A percentile compares a stretch with the other conserved stretches of the same genome.
Conservation (phyloP, 1,140 invertebrate species). For the Lordiphosa mommai region DNA sequence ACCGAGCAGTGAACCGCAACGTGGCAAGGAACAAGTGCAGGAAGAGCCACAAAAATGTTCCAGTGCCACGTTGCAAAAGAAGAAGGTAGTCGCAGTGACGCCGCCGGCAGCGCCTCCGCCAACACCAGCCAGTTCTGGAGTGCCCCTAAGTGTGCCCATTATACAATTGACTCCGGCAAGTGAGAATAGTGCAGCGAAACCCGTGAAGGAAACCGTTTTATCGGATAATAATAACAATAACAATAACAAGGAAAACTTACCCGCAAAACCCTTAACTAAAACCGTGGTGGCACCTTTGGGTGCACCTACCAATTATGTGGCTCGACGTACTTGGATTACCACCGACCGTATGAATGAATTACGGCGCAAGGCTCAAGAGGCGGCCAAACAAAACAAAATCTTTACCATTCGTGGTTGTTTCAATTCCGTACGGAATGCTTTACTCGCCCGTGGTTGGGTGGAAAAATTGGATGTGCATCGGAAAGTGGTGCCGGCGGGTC, state of each 20-base stretch:
- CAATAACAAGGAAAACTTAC: constrained; percentile 41
- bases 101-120: constrained; percentile 34
- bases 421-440: constrained; percentile 79
- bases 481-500: constrained; percentile 61
- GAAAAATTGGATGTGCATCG: constrained; percentile 84
- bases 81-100: background rate
- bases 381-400: constrained; percentile 80
- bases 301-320: constrained; percentile 61
- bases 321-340: constrained; percentile 79
- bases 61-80: constrained; percentile 47
- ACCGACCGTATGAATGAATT: constrained; percentile 80
- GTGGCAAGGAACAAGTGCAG: constrained; percentile 18
- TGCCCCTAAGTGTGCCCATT: constrained; percentile 34
- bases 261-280: background rate
- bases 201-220: background rate
- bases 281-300: constrained; percentile 36
- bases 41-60: constrained; percentile 33
- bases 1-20: constrained; percentile 56
- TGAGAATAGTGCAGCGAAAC: constrained; percentile 12
- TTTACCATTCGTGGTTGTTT: constrained; percentile 81
- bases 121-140: constrained; percentile 24
- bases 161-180: constrained; percentile 49
- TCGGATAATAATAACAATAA: constrained; percentile 28
- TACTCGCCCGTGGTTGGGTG: constrained; percentile 83
- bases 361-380: constrained; percentile 80